Percentiles rank a stretch among this genome's conserved stretches.
Conservation (phyloP, 2,888 invertebrate genomes). For the Neria commutata region DNA sequence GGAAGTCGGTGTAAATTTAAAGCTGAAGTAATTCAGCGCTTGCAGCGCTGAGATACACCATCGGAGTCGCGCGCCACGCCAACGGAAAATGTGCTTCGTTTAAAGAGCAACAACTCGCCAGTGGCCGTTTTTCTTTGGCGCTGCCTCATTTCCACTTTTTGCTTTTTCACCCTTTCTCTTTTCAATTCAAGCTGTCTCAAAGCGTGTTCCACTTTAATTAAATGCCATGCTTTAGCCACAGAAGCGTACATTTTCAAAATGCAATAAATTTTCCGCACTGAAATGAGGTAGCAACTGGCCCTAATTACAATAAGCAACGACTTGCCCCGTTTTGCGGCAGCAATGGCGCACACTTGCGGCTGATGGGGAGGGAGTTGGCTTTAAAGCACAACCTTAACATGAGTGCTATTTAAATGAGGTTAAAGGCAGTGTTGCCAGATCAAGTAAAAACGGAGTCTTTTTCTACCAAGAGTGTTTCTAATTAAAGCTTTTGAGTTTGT, state of each 20-base stretch:
- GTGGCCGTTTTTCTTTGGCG: no score
- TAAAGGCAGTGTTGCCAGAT: no score
- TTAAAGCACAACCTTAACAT: no score
- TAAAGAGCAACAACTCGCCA: slow-evolving; percentile 1
- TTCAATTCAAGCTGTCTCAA: background rate
- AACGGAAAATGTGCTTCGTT: background rate
- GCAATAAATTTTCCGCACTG: slow-evolving; percentile 24
- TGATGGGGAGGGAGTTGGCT: background rate
- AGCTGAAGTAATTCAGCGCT: background rate
- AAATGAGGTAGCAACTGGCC: slow-evolving; percentile 19
- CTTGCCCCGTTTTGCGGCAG: background rate
- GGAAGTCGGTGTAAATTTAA: no score
- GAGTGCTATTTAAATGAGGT: no score
- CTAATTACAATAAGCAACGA: slow-evolving; percentile 21
- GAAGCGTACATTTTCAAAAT: slow-evolving; percentile 10
- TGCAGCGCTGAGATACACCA: background rate
- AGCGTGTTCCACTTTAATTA: slow-evolving; percentile 12
- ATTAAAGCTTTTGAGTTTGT: background rate
- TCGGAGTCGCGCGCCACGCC: background rate
- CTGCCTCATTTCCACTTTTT: background rate
- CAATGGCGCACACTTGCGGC: background rate
- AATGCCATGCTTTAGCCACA: background rate
- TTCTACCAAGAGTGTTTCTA: no score
- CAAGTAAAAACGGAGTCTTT: no score
- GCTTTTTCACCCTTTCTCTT: background rate